A percentile compares a stretch with the other conserved stretches of the same genome.
Conservation (phyloP, 2,888 invertebrate species). For the Gari tellinella region DNA sequence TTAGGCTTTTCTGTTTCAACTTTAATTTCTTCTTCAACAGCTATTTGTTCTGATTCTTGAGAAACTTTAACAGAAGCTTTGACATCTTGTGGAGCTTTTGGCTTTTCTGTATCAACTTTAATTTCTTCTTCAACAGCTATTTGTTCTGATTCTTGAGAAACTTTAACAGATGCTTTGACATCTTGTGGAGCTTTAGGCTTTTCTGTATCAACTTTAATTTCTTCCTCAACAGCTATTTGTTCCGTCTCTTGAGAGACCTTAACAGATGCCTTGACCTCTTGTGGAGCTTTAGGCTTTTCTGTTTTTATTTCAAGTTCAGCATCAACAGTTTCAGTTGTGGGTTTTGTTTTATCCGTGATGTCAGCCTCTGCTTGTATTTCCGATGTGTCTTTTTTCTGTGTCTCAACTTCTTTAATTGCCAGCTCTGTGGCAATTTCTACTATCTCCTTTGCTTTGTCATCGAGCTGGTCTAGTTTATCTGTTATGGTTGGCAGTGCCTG, state of each 20-base stretch:
- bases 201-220: too few relatives aligned
- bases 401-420: background rate
- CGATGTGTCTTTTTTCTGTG: too few relatives aligned
- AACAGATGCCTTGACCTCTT: too few relatives aligned
- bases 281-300: too few relatives aligned
- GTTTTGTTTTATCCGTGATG: background rate
- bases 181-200: too few relatives aligned
- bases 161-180: too few relatives aligned
- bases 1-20: conserved; percentile 1
- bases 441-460: background rate
- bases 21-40: conserved; percentile 5
- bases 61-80: background rate
- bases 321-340: background rate
- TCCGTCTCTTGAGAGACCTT: too few relatives aligned
- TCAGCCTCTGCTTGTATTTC: background rate
- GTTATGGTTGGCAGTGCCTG: too few relatives aligned
- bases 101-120: background rate
- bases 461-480: too few relatives aligned
- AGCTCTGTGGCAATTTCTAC: background rate
- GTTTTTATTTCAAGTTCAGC: too few relatives aligned
- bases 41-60: background rate
- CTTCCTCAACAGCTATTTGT: too few relatives aligned
- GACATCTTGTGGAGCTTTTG: background rate
- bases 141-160: too few relatives aligned
- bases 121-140: conserved; percentile 1